Conservation (phyloP, 2,797 vertebrate genomes). For the Stomatorhinus walkeri region DNA sequence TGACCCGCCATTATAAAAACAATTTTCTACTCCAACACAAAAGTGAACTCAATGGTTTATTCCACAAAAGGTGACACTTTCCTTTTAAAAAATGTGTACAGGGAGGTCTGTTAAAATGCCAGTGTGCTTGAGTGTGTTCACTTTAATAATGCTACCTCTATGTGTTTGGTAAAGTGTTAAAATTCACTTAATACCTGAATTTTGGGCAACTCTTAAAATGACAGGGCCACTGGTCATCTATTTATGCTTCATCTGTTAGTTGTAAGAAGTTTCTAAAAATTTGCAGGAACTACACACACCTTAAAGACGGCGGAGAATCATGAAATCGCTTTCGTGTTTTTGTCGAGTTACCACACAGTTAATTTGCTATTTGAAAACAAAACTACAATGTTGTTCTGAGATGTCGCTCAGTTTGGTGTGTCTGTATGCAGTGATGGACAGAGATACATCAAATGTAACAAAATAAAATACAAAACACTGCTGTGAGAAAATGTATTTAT, state of each 20-base stretch:
- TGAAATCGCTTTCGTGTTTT: background rate
- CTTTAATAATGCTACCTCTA: background rate
- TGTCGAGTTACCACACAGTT: background rate
- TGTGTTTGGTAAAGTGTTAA: background rate
- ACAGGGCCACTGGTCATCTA: background rate
- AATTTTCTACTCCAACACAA: conserved; percentile 22
- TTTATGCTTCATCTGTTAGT: background rate
- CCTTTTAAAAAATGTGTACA: background rate
- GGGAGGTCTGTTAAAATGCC: background rate
- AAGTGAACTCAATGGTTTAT: background rate
- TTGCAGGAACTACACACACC: background rate
- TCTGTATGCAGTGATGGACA: no score
- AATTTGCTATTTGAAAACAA: background rate
- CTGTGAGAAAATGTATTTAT: no score
- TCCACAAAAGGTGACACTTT: background rate
- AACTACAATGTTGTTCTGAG: background rate
- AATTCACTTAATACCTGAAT: background rate
- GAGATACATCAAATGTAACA: no score
- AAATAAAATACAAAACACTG: no score
- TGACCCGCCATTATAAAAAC: conserved; percentile 28
- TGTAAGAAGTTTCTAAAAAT: background rate
- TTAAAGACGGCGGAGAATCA: background rate
- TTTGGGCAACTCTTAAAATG: background rate
- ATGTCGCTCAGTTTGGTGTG: background rate
- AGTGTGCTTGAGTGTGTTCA: background rate